Base-by-base conservation (phyloP, 2,113 vertebrate genomes). In the Aegypius monachus region DNA sequence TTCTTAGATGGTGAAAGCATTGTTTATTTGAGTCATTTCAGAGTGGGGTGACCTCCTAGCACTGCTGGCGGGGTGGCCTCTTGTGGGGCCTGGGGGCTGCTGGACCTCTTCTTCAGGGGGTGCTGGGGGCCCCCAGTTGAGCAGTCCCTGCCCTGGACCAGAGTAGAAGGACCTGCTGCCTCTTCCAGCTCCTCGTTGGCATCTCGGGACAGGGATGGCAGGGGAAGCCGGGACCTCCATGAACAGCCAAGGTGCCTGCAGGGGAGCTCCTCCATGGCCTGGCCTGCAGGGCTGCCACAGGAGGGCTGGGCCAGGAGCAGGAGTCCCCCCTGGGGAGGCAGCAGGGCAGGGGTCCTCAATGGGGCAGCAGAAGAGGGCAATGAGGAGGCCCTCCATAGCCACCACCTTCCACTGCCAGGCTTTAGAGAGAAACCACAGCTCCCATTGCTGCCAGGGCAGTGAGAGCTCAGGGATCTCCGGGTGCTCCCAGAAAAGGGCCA, bases 51-150 rank as follows among this genome's bases (percentile, higher is more conserved):
- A 32, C 9, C 10, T 74, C 23, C 16, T 10, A 32, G 6, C 1
- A 1, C 20, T 1, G 1, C 23, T 1, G 1, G 20, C 1, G 2
- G 9, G 16, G 10, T 7, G 11, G 13, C 50, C 36, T 43, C 11
- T 66, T 42, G 31, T 2, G 1, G 10, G 36, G 21, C 5, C 11
- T 13, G 7, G 34, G 29, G 8, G 11, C 12, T n/a, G 29, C 23
- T 3, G 3, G 16, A 4, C 16, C 36, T 65, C 31, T n/a, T 59
- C 50, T 88, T 83, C 58, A 66, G 7, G 4, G 23, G 6, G 4
- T 40, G 13, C 26, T 25, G 25, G 3, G 10, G 5, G 2, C 14
- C 25, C 1, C 3, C 1, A 0, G 3, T 3, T 55, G 65, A 59
- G 11, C 22, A 71, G 34, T 43, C 10, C 29, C 14, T 91, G 32